A percentile compares a stretch with the other conserved stretches of the same genome.
These are phyloP conservation scores for Scaptomyza pallida DNA, from an alignment of 1,140 invertebrate species.

Conservation along the genomic window DNA sequence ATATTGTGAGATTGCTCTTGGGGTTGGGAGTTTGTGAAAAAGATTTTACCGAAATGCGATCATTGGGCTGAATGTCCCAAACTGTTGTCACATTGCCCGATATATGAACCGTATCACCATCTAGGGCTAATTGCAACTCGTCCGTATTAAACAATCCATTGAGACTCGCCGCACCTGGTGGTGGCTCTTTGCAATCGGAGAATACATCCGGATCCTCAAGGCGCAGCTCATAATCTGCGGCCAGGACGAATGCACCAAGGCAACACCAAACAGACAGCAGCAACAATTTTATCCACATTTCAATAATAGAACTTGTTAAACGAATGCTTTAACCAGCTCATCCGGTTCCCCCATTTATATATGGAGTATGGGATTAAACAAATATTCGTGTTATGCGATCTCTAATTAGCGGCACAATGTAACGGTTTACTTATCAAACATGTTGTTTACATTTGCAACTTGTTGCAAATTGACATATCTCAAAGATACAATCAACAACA, in stretches of 20 bases:
- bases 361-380: slow-evolving; percentile 1
- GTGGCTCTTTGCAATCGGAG: slow-evolving; percentile 27
- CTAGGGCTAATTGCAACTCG: slow-evolving; percentile 7
- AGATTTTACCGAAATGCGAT: slow-evolving; percentile 53
- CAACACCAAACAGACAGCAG: slow-evolving; percentile 20
- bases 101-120: slow-evolving; percentile 30
- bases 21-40: neutral
- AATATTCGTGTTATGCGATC: neutral
- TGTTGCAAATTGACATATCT: slow-evolving; percentile 37
- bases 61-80: slow-evolving; percentile 51
- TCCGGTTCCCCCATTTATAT: slow-evolving; percentile 10
- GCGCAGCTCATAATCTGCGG: slow-evolving; percentile 39
- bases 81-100: slow-evolving; percentile 23
- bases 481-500: slow-evolving; percentile 31
- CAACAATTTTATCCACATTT: slow-evolving; percentile 40
- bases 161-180: slow-evolving; percentile 25
- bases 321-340: neutral
- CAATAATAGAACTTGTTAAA: neutral
- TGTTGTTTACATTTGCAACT: slow-evolving; percentile 24
- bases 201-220: slow-evolving; percentile 58
- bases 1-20: too few species aligned
- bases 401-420: slow-evolving; percentile 35
- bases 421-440: slow-evolving; percentile 16
- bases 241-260: slow-evolving; percentile 13
- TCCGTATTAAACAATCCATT: slow-evolving; percentile 9